Conservation (phyloP, 2,888 invertebrate genomes). For the Pollenia angustigena region DNA sequence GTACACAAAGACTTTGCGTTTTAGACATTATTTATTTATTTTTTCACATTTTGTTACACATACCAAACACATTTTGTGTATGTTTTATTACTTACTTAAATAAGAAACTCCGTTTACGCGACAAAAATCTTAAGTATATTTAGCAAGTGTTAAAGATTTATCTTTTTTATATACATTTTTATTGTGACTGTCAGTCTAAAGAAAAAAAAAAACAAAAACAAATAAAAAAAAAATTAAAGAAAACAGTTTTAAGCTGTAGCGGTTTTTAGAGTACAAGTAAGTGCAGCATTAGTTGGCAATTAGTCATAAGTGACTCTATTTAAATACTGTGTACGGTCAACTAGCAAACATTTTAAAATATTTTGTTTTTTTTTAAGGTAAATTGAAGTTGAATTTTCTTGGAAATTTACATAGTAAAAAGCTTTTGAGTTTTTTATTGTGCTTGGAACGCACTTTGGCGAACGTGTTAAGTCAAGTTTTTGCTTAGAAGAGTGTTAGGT, state of each 20-base stretch:
- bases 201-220: background rate
- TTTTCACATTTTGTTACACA: slow-evolving; percentile 64
- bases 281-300: slow-evolving; percentile 74
- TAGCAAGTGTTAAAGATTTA: slow-evolving; percentile 75
- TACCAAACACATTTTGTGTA: slow-evolving; percentile 49
- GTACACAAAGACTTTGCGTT: slow-evolving; percentile 51
- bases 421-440: slow-evolving; percentile 33
- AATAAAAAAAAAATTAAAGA: background rate
- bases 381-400: background rate
- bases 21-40: slow-evolving; percentile 36
- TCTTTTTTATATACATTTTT: slow-evolving; percentile 59
- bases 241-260: slow-evolving; percentile 31
- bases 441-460: slow-evolving; percentile 50
- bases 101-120: slow-evolving; percentile 66
- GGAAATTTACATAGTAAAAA: slow-evolving; percentile 51
- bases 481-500: slow-evolving; percentile 41
- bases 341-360: slow-evolving; percentile 22
- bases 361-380: slow-evolving; percentile 28
- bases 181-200: slow-evolving; percentile 32
- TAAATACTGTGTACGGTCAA: slow-evolving; percentile 35
- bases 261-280: slow-evolving; percentile 41
- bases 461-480: slow-evolving; percentile 51
- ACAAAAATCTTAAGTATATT: slow-evolving; percentile 76
- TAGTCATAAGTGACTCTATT: slow-evolving; percentile 73
- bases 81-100: slow-evolving; percentile 58